Conservation (phyloP, 2,888 invertebrate genomes). For the Tinea trinotella region DNA sequence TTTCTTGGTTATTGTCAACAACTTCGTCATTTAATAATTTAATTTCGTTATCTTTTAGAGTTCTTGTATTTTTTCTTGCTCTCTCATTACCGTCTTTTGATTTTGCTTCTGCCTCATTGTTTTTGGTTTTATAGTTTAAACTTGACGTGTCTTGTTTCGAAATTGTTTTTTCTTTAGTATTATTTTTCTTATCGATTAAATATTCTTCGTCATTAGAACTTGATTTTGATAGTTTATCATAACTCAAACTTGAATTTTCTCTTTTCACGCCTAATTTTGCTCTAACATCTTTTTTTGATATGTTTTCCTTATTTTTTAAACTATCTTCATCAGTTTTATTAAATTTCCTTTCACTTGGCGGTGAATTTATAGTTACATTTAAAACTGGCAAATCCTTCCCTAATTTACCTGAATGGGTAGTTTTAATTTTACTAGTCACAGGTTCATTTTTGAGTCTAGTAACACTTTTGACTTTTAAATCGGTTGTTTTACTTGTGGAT, state of each 20-base stretch:
- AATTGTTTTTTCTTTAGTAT: slow-evolving; percentile 20
- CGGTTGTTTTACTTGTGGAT: slow-evolving; percentile 24
- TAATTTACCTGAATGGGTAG: slow-evolving; percentile 19
- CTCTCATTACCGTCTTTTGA: slow-evolving; percentile 29
- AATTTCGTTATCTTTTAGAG: slow-evolving; percentile 54
- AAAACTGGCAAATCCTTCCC: slow-evolving; percentile 32
- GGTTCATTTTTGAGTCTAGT: neutral
- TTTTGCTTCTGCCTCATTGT: too few relatives aligned
- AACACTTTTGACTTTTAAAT: neutral
- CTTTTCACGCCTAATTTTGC: too few relatives aligned
- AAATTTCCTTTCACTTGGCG: slow-evolving; percentile 32
- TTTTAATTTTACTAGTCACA: neutral
- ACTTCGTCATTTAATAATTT: slow-evolving; percentile 43
- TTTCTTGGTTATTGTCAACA: slow-evolving; percentile 50
- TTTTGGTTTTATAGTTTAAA: too few relatives aligned
- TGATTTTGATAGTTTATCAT: too few relatives aligned
- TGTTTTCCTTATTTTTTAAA: too few relatives aligned
- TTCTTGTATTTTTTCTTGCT: slow-evolving; percentile 52
- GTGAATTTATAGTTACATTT: slow-evolving; percentile 52
- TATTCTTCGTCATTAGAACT: slow-evolving; percentile 27
- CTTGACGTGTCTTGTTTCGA: slow-evolving; percentile 33
- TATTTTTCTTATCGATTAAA: too few relatives aligned
- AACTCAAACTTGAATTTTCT: too few relatives aligned
- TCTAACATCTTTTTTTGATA: too few relatives aligned
- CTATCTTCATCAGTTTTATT: too few relatives aligned